These are phyloP conservation scores for Chrysopilus asiliformis DNA, from an alignment of 2,888 invertebrate species.

Conservation along the genomic window DNA sequence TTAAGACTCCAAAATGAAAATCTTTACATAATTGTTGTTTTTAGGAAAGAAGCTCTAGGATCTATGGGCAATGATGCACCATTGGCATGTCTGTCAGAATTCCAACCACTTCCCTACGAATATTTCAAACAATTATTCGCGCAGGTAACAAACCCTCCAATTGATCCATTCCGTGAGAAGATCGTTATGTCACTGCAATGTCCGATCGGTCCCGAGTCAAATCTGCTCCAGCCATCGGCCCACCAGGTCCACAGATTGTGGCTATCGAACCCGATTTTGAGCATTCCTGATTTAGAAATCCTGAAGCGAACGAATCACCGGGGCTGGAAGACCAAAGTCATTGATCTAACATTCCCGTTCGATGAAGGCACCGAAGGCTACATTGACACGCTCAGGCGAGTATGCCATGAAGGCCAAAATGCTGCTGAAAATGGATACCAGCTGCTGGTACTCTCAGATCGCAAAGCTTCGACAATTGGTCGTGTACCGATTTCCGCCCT, in stretches of 20 bases:
- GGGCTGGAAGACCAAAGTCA: slow-evolving; percentile 74
- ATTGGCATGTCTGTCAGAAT: slow-evolving; percentile 88
- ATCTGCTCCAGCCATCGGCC: slow-evolving; percentile 80
- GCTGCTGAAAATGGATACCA: slow-evolving; percentile 71
- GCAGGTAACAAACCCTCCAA: slow-evolving; percentile 98
- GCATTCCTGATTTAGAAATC: slow-evolving; percentile 78
- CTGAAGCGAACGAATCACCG: slow-evolving; percentile 71
- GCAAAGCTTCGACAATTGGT: slow-evolving; percentile 43
- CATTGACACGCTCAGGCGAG: slow-evolving; percentile 59
- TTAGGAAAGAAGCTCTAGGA: slow-evolving; percentile 91
- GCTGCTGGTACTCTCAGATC: slow-evolving; percentile 77
- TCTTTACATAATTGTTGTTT: slow-evolving; percentile 3
- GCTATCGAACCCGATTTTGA: slow-evolving; percentile 87
- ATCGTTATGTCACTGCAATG: slow-evolving; percentile 97
- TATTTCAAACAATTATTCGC: slow-evolving; percentile 99
- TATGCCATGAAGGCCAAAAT: slow-evolving; percentile 66
- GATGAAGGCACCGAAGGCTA: slow-evolving; percentile 63
- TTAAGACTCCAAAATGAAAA: slow-evolving; percentile 5
- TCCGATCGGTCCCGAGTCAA: slow-evolving; percentile 92
- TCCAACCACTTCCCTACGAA: slow-evolving; percentile 88
- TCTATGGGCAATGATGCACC: slow-evolving; percentile 99
- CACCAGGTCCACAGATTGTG: slow-evolving; percentile 81
- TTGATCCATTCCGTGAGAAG: slow-evolving; percentile 96
- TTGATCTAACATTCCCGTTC: slow-evolving; percentile 80
- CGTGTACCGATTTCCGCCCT: slow-evolving; percentile 67